Conservation (phyloP, 2,888 invertebrate species). For the Allacma fusca region DNA sequence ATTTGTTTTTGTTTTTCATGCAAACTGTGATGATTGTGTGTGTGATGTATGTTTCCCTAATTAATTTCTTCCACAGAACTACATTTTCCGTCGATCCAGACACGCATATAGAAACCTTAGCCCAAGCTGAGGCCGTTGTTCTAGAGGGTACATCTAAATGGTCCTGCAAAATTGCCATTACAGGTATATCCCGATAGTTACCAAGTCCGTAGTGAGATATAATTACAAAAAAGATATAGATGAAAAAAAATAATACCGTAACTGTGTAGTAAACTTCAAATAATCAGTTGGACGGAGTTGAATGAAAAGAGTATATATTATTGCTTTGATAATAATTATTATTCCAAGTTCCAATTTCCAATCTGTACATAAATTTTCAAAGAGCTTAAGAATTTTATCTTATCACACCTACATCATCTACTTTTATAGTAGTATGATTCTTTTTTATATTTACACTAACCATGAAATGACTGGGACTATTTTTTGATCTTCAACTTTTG, state of each 20-base stretch:
- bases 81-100: slow-evolving; percentile 97
- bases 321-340: background rate
- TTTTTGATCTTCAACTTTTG: no score
- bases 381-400: no score
- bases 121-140: slow-evolving; percentile 96
- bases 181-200: slow-evolving; percentile 74
- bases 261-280: no score
- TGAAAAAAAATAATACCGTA: background rate
- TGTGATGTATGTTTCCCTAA: slow-evolving; percentile 39
- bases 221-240: background rate
- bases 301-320: background rate
- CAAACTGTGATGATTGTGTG: background rate
- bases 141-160: slow-evolving; percentile 99
- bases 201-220: no score
- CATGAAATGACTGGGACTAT: no score
- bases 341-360: no score
- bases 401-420: no score
- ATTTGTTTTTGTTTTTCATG: background rate
- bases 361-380: no score
- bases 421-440: no score
- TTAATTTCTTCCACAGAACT: slow-evolving; percentile 74
- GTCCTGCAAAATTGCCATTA: slow-evolving; percentile 99
- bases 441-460: no score
- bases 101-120: slow-evolving; percentile 96
- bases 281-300: no score